Conservation (phyloP, 2,888 invertebrate genomes). For the Pasiphila rectangulata region DNA sequence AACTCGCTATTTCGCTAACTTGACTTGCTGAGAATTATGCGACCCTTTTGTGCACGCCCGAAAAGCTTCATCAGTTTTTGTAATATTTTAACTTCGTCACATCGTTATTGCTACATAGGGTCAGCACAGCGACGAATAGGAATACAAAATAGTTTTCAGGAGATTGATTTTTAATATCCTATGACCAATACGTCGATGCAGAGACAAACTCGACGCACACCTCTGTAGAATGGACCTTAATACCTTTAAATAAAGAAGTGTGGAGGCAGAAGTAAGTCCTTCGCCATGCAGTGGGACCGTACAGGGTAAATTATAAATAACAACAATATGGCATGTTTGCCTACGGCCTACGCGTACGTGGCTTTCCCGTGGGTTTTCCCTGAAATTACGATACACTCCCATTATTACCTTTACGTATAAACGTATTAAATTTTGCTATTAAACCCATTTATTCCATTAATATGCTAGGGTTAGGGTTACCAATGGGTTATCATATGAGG, state of each 20-base stretch:
- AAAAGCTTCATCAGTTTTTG: not conserved
- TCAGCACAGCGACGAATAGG: no score
- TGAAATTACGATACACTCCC: not conserved
- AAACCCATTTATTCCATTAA: not conserved
- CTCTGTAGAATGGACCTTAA: no score
- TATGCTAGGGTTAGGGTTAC: constrained; percentile 10
- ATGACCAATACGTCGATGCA: no score
- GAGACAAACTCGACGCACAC: no score
- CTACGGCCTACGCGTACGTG: not conserved
- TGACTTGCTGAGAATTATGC: constrained; percentile 17
- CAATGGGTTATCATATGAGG: constrained; percentile 10
- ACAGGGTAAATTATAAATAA: no score
- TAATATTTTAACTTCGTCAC: not conserved
- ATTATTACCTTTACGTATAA: constrained; percentile 5
- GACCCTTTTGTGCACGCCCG: not conserved
- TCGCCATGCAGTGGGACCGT: no score
- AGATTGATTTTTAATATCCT: no score
- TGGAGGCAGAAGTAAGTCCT: no score
- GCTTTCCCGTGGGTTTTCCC: constrained; percentile 27
- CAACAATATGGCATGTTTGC: no score
- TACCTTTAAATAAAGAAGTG: no score
- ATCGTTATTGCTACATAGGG: no score
- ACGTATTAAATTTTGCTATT: constrained; percentile 1
- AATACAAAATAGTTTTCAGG: no score
- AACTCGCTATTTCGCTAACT: constrained; percentile 30